These are phyloP conservation scores for Chesias legatella DNA, from an alignment of 2,888 invertebrate species.

Conservation along the genomic window DNA sequence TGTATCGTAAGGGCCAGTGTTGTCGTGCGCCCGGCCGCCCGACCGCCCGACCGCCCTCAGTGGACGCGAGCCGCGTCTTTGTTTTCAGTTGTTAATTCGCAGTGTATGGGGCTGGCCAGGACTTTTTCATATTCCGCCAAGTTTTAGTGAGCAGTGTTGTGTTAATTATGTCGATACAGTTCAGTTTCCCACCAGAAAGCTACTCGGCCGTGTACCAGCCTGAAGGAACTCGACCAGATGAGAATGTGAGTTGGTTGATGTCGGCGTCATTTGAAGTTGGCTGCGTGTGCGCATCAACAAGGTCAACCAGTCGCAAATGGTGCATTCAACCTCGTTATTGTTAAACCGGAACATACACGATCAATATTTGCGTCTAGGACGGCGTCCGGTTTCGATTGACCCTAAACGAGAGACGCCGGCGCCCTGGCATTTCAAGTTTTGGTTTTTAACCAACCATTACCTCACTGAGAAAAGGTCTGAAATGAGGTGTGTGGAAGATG, in stretches of 20 bases:
- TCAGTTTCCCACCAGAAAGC: slow-evolving; percentile 69
- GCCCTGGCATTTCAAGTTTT: slow-evolving; percentile 4
- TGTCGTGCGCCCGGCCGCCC: slow-evolving; percentile 8
- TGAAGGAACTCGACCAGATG: slow-evolving; percentile 31
- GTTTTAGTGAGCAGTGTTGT: slow-evolving; percentile 44
- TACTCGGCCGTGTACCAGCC: slow-evolving; percentile 63
- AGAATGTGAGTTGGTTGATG: slow-evolving; percentile 61
- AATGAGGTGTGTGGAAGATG: no score
- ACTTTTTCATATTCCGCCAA: slow-evolving; percentile 48
- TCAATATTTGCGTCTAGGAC: slow-evolving; percentile 36
- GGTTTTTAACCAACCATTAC: no score
- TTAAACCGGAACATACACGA: slow-evolving; percentile 21
- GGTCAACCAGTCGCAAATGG: slow-evolving; percentile 52
- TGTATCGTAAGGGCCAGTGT: slow-evolving; percentile 33
- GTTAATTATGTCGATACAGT: slow-evolving; percentile 53
- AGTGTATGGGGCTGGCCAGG: slow-evolving; percentile 28
- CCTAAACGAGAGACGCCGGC: slow-evolving; percentile 2
- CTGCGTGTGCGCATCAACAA: slow-evolving; percentile 56
- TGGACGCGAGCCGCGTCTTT: slow-evolving; percentile 15
- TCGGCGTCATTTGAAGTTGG: slow-evolving; percentile 44
- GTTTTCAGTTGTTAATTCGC: slow-evolving; percentile 35
- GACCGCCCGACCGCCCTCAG: slow-evolving; percentile 2
- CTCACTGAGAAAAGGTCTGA: no score
- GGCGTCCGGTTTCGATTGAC: slow-evolving; percentile 16
- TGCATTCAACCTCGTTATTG: slow-evolving; percentile 66